Evolutionary conservation across 2,113 vertebrate species (phyloP).

Genomic region (Junco hyemalis): DNA sequence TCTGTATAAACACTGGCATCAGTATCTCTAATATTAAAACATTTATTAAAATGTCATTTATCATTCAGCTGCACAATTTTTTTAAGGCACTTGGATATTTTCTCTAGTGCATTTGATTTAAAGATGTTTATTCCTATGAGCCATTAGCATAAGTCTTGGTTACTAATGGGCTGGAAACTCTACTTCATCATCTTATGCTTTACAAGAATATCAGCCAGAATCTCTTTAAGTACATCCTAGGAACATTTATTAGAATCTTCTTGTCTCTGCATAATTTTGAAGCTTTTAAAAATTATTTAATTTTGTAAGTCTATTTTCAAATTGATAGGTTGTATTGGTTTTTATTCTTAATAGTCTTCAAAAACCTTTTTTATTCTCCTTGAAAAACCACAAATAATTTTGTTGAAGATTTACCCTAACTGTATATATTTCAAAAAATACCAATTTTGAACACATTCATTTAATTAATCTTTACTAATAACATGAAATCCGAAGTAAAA

Average conservation of each 20-base stretch:
- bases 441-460: background rate
- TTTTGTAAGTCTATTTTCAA: background rate
- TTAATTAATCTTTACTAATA: background rate
- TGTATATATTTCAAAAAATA: background rate
- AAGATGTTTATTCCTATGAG: background rate
- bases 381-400: background rate
- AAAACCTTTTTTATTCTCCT: background rate
- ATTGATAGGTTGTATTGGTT: rapidly evolving
- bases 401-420: background rate
- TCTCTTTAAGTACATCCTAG: background rate
- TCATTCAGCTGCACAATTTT: background rate
- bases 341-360: background rate
- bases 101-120: conserved; percentile 7
- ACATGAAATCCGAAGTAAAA: background rate
- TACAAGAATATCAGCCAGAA: background rate
- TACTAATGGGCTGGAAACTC: conserved; percentile 13
- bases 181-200: background rate
- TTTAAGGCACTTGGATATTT: background rate
- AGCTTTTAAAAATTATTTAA: background rate
- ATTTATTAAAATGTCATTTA: conserved; percentile 24
- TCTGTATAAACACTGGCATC: background rate
- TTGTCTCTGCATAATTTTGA: background rate
- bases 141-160: conserved; percentile 14
- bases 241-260: background rate
- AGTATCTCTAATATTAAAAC: background rate